A percentile compares a stretch with the other conserved stretches of the same genome.
These are phyloP conservation scores for Cepaea hortensis DNA, from an alignment of 2,888 invertebrate species.

Conservation along the genomic window DNA sequence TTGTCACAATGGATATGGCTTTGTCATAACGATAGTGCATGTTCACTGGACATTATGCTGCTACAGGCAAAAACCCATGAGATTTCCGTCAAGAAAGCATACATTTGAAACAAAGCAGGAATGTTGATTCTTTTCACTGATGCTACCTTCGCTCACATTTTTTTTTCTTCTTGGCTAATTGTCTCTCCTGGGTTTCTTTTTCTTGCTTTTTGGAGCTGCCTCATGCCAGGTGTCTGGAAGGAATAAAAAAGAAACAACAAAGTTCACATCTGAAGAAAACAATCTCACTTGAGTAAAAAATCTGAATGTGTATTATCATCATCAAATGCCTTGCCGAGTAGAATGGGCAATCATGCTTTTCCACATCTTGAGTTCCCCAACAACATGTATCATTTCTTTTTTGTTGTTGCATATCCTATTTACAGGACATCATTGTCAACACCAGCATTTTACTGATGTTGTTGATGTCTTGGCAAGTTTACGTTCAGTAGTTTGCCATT, in stretches of 20 bases:
- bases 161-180: conserved; percentile 54
- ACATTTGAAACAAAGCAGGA: conserved; percentile 29
- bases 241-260: conserved; percentile 11
- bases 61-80: neutral
- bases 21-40: neutral
- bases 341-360: too few relatives aligned
- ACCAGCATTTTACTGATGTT: too few relatives aligned
- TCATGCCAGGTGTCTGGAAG: conserved; percentile 67
- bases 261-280: neutral
- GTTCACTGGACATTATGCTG: conserved; percentile 17
- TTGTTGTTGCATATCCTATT: too few relatives aligned
- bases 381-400: too few relatives aligned
- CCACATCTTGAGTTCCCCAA: too few relatives aligned
- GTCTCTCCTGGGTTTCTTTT: conserved; percentile 69
- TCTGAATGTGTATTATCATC: too few relatives aligned
- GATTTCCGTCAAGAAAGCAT: neutral
- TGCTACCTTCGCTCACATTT: conserved; percentile 19
- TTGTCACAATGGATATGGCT: too few relatives aligned
- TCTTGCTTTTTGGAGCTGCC: conserved; percentile 69
- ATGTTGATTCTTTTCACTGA: conserved; percentile 27
- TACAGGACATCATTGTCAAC: too few relatives aligned
- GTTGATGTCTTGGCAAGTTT: too few relatives aligned
- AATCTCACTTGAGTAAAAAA: neutral
- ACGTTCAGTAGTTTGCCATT: too few relatives aligned
- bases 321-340: too few relatives aligned